Evolutionary conservation across 2,113 vertebrate genomes (phyloP).

Genomic region (Orycteropus afer): DNA sequence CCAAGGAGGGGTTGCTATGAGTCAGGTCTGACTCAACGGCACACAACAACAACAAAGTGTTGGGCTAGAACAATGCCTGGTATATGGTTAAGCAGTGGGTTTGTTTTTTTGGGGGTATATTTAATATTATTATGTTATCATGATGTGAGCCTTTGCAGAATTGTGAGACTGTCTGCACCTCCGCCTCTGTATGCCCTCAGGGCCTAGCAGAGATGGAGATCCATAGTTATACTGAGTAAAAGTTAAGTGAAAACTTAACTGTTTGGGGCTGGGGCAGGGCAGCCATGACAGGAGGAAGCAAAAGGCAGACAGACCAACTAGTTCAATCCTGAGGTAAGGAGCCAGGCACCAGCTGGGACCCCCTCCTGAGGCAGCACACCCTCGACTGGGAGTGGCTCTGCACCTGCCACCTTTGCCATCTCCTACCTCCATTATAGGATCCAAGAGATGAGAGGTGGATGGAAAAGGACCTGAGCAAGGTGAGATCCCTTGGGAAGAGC

Average conservation of each 20-base stretch:
- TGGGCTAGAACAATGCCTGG: not conserved
- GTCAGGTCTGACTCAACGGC: no score
- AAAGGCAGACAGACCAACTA: not conserved
- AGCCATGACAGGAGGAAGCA: not conserved
- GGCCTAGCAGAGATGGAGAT: no score
- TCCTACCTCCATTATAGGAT: not conserved
- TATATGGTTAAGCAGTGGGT: no score
- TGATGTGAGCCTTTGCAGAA: not conserved
- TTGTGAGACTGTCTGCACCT: not conserved
- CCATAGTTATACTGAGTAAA: not conserved
- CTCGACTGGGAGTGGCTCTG: not conserved
- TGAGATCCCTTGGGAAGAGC: not conserved
- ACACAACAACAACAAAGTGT: no score
- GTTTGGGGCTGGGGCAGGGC: not conserved
- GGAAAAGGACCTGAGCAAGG: not conserved
- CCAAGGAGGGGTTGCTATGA: no score
- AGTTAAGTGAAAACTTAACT: not conserved
- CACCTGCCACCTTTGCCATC: not conserved
- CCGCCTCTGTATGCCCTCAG: not conserved
- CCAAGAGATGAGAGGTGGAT: not conserved
- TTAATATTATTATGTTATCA: not conserved
- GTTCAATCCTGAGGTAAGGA: not conserved
- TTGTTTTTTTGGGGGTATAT: no score
- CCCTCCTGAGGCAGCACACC: no score
- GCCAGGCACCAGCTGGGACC: accelerated